Conservation (phyloP, 2,113 vertebrate species). For the Macquaria australasica region DNA sequence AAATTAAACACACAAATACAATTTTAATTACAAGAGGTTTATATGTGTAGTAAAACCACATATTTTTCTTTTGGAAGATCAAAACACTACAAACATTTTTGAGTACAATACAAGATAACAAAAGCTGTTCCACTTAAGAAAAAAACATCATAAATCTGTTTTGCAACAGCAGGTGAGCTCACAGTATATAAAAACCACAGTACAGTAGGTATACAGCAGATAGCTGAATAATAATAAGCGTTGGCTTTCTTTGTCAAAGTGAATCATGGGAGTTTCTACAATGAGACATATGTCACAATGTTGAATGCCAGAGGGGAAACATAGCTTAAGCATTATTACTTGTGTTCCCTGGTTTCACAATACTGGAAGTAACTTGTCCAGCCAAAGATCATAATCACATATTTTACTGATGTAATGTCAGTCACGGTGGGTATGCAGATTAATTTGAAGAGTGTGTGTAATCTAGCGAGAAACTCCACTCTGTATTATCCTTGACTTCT, state of each 20-base stretch:
- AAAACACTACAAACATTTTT: not conserved
- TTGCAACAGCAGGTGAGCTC: not conserved
- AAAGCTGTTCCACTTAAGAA: conserved; percentile 4
- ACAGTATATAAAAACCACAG: not conserved
- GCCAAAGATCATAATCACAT: not conserved
- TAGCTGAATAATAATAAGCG: not conserved
- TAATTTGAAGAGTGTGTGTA: not conserved
- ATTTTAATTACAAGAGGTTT: not conserved
- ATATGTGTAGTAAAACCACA: not conserved
- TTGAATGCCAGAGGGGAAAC: conserved; percentile 12
- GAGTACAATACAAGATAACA: not conserved
- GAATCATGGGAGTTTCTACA: conserved; percentile 9
- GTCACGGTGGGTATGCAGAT: rapidly evolving
- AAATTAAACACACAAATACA: not conserved
- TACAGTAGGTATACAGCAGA: not conserved
- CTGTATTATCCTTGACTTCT: too few relatives aligned
- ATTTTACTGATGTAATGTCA: not conserved
- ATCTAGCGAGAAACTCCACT: not conserved
- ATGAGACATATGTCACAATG: conserved; percentile 15
- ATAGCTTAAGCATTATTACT: not conserved
- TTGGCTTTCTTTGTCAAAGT: conserved; percentile 1
- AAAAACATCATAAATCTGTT: conserved; percentile 1
- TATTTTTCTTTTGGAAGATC: too few relatives aligned
- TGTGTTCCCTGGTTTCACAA: conserved; percentile 30
- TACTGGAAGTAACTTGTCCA: not conserved